These are phyloP conservation scores for Uromys caudimaculatus DNA, from an alignment of 2,797 vertebrate species.

Conservation along the genomic window DNA sequence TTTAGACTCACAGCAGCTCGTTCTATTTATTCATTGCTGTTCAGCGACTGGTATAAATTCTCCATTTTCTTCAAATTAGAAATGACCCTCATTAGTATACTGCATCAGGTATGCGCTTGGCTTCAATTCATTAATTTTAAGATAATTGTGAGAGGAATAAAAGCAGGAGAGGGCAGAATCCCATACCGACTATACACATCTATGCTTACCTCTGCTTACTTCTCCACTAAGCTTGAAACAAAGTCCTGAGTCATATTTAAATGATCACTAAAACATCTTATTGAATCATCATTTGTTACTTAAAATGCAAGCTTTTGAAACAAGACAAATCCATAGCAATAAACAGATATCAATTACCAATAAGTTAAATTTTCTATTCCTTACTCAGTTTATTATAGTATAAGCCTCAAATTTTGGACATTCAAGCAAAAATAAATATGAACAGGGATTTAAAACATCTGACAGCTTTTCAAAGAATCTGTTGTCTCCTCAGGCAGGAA, in stretches of 20 bases:
- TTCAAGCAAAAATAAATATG: constrained; percentile 3
- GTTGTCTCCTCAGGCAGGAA: background rate
- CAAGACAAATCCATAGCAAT: background rate
- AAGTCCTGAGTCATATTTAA: constrained; percentile 52
- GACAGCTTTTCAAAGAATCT: constrained; percentile 42
- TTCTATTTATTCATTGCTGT: constrained; percentile 55
- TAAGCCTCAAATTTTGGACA: constrained; percentile 36
- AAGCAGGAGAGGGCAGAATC: background rate
- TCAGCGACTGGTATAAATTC: constrained; percentile 39
- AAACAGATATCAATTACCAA: constrained; percentile 24
- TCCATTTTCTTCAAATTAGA: constrained; percentile 63
- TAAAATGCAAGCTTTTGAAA: constrained; percentile 29
- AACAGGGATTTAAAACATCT: constrained; percentile 20
- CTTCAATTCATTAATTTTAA: constrained; percentile 61
- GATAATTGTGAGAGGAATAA: constrained; percentile 23
- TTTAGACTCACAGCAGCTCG: constrained; percentile 31
- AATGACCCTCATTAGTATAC: constrained; percentile 30
- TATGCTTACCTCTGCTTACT: constrained; percentile 46
- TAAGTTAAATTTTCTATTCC: constrained; percentile 25
- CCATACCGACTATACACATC: background rate
- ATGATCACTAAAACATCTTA: constrained; percentile 57
- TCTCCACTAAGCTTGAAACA: constrained; percentile 44
- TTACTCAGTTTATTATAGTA: background rate
- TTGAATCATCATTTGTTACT: constrained; percentile 52
- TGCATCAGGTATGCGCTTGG: constrained; percentile 25